A percentile compares a stretch with the other conserved stretches of the same genome.
phyloP scores from a whole-genome alignment of 2,797 vertebrate species.

The Lutjanus argentimaculatus region DNA sequence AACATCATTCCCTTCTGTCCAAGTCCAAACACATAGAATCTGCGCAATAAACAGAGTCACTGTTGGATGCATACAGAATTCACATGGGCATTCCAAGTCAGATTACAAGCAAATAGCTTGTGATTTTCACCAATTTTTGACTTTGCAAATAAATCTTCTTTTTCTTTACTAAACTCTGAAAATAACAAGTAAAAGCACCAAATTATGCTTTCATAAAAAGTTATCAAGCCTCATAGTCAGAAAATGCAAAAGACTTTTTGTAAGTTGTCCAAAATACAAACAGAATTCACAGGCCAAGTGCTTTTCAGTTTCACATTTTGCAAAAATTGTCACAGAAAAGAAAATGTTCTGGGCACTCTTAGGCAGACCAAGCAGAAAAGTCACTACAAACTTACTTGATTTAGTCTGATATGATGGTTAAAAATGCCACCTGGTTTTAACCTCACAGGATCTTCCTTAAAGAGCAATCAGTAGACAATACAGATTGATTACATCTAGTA shows the following conservation, averaged over 20 bases:
- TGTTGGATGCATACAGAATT: no score
- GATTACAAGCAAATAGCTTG: background rate
- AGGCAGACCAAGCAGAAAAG: background rate
- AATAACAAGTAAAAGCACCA: background rate
- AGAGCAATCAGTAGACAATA: background rate
- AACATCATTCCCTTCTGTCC: background rate
- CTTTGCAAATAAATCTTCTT: background rate
- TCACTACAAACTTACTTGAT: slow-evolving; percentile 3
- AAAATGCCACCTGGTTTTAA: background rate
- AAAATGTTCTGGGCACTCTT: background rate
- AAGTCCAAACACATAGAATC: background rate
- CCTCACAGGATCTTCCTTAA: background rate
- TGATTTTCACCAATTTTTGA: background rate
- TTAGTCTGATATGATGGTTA: background rate
- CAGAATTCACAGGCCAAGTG: background rate
- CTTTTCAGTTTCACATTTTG: background rate
- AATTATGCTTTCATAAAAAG: background rate
- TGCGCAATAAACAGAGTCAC: no score
- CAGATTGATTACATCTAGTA: slow-evolving; percentile 9
- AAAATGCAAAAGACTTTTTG: background rate
- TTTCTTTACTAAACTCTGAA: background rate
- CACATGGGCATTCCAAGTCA: no score
- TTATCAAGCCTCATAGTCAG: background rate
- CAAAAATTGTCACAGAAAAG: slow-evolving; percentile 3
- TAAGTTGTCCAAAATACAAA: background rate